Percentiles rank a stretch among this genome's conserved stretches.
Evolutionary conservation across 64 coral and sea anemone genomes (phyloP).

Genomic region (Montipora capricornis): DNA sequence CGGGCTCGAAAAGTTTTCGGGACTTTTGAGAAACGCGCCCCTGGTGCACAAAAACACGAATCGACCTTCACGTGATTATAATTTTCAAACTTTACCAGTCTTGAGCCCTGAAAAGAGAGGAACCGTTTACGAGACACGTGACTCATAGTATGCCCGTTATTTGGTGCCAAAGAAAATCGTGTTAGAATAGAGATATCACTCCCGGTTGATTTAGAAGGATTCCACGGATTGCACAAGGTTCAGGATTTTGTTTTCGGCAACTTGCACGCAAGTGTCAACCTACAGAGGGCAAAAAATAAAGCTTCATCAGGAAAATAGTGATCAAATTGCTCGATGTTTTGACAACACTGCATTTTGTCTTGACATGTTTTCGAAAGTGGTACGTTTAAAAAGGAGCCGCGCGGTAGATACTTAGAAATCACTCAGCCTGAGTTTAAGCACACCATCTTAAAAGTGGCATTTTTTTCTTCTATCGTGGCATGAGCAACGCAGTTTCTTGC

Average conservation of each 20-base stretch:
- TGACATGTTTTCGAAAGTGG: background rate
- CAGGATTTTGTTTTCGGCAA: background rate
- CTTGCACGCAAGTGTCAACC: background rate
- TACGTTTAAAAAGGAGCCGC: background rate
- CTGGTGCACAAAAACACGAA: no score
- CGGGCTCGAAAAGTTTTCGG: no score
- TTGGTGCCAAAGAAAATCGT: no score
- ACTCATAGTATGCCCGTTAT: no score
- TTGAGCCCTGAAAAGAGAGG: no score
- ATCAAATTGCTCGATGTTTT: slow-evolving; percentile 26
- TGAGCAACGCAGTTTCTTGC: background rate
- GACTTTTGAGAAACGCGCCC: no score
- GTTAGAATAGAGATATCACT: no score
- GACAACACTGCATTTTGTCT: background rate
- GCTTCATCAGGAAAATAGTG: background rate
- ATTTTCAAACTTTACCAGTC: no score
- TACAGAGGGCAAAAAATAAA: background rate
- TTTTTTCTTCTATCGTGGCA: background rate
- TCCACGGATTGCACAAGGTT: background rate
- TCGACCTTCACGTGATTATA: no score
- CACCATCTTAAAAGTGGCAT: background rate
- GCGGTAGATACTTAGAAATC: background rate
- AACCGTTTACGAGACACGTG: no score
- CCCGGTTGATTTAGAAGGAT: no score
- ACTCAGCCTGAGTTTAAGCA: background rate